Evolutionary conservation across 2,888 invertebrate genomes (phyloP).

Genomic region (Tetanocera ferruginea): DNA sequence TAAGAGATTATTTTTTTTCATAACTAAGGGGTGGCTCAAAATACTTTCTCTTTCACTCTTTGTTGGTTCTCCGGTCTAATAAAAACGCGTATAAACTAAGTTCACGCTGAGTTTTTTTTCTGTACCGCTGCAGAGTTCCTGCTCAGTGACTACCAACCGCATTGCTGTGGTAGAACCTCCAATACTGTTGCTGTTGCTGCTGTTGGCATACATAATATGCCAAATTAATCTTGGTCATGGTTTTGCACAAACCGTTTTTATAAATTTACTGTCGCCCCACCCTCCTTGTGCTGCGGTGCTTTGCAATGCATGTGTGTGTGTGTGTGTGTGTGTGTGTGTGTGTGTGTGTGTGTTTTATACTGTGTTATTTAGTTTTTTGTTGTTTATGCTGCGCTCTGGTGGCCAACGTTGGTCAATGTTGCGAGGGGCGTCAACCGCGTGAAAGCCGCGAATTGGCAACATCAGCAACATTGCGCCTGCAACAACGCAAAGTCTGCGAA

Average conservation of each 20-base stretch:
- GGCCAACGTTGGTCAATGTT: background rate
- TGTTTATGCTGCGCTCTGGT: conserved; percentile 9
- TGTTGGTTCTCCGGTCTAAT: too few relatives aligned
- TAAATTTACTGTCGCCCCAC: background rate
- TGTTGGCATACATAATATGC: conserved; percentile 20
- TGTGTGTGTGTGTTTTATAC: background rate
- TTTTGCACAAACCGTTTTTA: conserved; percentile 15
- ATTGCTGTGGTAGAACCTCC: background rate
- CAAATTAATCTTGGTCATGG: conserved; percentile 26
- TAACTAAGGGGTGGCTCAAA: too few relatives aligned
- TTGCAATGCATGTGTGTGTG: too few relatives aligned
- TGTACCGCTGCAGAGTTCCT: background rate
- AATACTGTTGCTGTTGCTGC: background rate
- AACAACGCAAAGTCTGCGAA: conserved; percentile 2
- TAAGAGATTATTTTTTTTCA: too few relatives aligned
- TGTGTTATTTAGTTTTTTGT: conserved; percentile 3
- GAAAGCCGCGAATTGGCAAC: conserved; percentile 35
- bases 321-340: background rate
- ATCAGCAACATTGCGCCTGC: conserved; percentile 30
- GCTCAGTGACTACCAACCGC: conserved; percentile 3
- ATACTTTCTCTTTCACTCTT: too few relatives aligned
- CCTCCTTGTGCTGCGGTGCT: background rate
- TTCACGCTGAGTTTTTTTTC: too few relatives aligned
- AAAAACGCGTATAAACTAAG: too few relatives aligned
- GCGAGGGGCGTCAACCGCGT: conserved; percentile 20